Base-by-base conservation (phyloP, 2,888 invertebrate genomes). In the Hyposoter dolosus region DNA sequence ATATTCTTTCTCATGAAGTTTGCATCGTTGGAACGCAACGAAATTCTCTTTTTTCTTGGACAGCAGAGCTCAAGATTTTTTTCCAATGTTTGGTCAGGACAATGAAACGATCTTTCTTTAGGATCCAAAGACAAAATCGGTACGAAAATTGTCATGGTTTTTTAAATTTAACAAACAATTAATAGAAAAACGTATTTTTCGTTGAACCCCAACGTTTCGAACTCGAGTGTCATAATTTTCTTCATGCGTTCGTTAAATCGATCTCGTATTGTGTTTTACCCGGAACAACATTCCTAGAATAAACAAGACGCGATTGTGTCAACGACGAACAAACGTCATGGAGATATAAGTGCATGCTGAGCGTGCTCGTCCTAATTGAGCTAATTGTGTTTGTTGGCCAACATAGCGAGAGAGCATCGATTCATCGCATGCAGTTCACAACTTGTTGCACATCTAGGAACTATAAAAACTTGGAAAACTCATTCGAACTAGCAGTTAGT, bases 381-480 rank as follows among this genome's bases (percentile, higher is more conserved):
- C 90, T 92, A 92, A 92, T 92, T 92, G 89, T 88, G 88, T 90
- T 90, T 89, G 90, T 92, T 90, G 90, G 88, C 83, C 87, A 69
- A 88, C 84, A 84, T 83, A 82, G 71, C 85, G 83, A 68, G 68
- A 77, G 76, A 88, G 69, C 87, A 84, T 87, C 86, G 84, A 87
- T 76, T 84, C 88, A 76, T 77, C 43, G 45, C 63, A 76, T 87
- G 82, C 75, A 60, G 66, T 74, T 40, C 75, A 32, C 74, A 66
- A 47, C 23, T 81, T 71, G 60, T 75, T 75, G 69, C 47, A 28
- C 66, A 43, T 71, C 63, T 9, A 17, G 43, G 40, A 81, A 76
- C 40, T 19, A 45, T 35, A 65, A 60, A 65, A 23, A 47, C 19
- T 35, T n/a, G 45, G 23, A 74, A 56, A 35, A 53, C 45, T 23